phyloP scores from a whole-genome alignment of 2,113 vertebrate species.

The Numida meleagris region DNA sequence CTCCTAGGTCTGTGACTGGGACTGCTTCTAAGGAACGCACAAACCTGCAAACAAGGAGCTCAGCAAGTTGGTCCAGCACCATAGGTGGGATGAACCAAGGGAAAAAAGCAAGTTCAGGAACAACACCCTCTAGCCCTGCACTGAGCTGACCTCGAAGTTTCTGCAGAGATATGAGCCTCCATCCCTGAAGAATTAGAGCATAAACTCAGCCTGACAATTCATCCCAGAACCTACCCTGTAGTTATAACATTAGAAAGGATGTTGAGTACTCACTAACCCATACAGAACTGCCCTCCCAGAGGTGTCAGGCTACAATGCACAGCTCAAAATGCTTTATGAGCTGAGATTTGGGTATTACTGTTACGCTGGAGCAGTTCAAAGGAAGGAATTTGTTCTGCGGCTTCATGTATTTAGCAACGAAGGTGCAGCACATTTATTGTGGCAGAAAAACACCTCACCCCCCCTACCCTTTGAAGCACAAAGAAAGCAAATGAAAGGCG shows the following conservation, averaged over 20 bases:
- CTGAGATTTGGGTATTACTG: not conserved
- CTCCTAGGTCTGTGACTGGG: accelerated
- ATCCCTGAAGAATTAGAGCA: not conserved
- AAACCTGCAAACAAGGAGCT: not conserved
- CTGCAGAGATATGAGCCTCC: not conserved
- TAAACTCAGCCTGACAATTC: not conserved
- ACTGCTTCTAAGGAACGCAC: not conserved
- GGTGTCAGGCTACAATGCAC: not conserved
- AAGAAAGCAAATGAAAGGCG: not conserved
- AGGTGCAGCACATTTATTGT: not conserved
- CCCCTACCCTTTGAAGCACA: not conserved
- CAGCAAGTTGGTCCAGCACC: accelerated
- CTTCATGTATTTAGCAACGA: not conserved
- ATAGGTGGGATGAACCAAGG: not conserved
- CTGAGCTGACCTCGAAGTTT: not conserved
- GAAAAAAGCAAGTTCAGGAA: not conserved
- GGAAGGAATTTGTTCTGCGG: not conserved
- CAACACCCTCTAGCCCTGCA: not conserved
- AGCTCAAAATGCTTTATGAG: not conserved
- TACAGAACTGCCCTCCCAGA: not conserved
- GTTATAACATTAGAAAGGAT: not conserved
- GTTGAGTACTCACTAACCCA: not conserved
- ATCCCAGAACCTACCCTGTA: not conserved
- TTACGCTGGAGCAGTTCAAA: not conserved
- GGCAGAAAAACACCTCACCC: not conserved